Evolutionary conservation across 2,888 invertebrate species (phyloP), one percentile per base, ranked within the genome.

Genomic region (Orthonevra nobilis): DNA sequence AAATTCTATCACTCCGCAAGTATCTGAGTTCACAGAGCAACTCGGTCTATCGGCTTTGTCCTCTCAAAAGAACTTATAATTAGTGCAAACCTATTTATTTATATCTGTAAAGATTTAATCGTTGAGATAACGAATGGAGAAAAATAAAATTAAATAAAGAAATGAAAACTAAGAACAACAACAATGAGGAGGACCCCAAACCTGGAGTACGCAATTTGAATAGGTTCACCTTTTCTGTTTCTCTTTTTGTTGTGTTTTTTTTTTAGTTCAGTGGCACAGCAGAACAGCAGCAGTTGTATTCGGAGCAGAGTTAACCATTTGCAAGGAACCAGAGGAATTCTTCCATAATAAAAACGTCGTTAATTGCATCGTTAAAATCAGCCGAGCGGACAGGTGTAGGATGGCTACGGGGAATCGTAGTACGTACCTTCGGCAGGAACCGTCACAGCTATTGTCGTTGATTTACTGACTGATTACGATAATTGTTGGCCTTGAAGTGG

Each of bases 381-480:
- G 34, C 34, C 77, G 54, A 72, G 46, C 77, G 60, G 52, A 79
- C 72, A 79, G 72, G 72, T 79, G 64, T 72, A 72, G 72, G 60
- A 72, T 60, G 60, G 64, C 44, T 64, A 44, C 58, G 50, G 20
- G 40, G 77, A 60, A 52, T 58, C 52, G 66, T 48, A 66, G 52
- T 28, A 72, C 5, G 5, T 66, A 66, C 72, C 77, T 66, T 60
- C 72, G 30, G 72, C 72, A 54, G 38, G 60, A 66, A 66, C 72
- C 52, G 66, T 60, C 70, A 60, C 64, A 72, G 60, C 77, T 48
- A 79, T 72, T 79, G 72, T 66, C 60, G 77, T 72, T 72, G 77
- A 79, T 79, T 79, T 79, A 79, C 72, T 66, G 72, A 72, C 77
- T 79, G 77, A 79, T 79, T 72, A 72, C 72, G 77, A 79, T 79